These are phyloP conservation scores for Sphenodon punctatus DNA, from an alignment of 2,797 vertebrate species.

Conservation along the genomic window DNA sequence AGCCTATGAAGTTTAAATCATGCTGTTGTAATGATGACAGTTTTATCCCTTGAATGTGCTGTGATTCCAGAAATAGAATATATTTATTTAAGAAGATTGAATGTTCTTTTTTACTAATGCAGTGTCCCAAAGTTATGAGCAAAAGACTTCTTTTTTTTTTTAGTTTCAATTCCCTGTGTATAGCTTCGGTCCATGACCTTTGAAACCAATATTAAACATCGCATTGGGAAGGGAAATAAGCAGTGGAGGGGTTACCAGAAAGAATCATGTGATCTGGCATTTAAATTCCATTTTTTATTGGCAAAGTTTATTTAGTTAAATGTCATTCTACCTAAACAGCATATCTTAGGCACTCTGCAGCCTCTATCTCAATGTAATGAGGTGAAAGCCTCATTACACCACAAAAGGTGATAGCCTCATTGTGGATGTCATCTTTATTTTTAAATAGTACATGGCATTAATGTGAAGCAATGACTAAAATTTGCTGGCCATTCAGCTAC, in stretches of 20 bases:
- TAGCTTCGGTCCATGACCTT: constrained; percentile 46
- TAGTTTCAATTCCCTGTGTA: constrained; percentile 53
- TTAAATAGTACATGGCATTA: constrained; percentile 36
- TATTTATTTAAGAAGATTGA: constrained; percentile 77
- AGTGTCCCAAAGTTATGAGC: constrained; percentile 61
- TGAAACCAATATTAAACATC: constrained; percentile 27
- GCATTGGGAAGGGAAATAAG: constrained; percentile 34
- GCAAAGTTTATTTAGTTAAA: constrained; percentile 32
- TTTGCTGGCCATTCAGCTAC: constrained; percentile 66
- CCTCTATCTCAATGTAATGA: constrained; percentile 32
- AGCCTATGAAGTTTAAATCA: constrained; percentile 56
- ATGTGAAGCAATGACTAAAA: constrained; percentile 54
- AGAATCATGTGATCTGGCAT: constrained; percentile 30
- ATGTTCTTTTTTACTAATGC: constrained; percentile 73
- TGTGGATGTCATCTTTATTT: constrained; percentile 6
- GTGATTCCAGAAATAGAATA: constrained; percentile 73
- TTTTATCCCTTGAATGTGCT: constrained; percentile 69
- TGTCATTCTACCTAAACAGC: constrained; percentile 41
- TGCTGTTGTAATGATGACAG: constrained; percentile 61
- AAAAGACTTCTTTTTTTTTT: constrained; percentile 47
- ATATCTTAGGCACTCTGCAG: constrained; percentile 50
- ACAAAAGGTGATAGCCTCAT: constrained; percentile 42
- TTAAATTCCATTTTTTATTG: background rate
- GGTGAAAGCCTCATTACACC: constrained; percentile 45
- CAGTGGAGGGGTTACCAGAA: constrained; percentile 25